Evolutionary conservation across 1,140 invertebrate genomes (phyloP).

Genomic region (Zaprionus ghesquierei): DNA sequence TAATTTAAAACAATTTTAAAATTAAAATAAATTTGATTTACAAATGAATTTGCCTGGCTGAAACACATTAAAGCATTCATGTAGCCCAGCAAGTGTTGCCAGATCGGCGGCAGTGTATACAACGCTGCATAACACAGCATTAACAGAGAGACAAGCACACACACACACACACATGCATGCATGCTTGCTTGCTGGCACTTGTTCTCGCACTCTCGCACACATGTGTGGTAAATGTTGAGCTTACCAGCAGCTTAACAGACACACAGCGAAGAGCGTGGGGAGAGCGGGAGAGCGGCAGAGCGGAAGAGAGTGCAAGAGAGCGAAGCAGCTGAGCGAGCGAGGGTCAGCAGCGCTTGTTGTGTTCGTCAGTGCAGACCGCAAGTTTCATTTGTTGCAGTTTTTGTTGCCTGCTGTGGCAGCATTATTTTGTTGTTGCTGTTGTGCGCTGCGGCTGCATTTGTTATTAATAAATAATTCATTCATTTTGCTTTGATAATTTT

Average conservation of each 20-base stretch:
- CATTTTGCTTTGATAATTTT: conserved; percentile 4
- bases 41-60: not conserved
- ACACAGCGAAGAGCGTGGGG: not conserved
- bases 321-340: not conserved
- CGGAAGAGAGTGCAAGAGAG: too few relatives aligned
- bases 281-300: not conserved
- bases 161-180: not conserved
- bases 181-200: too few relatives aligned
- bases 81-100: not conserved
- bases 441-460: conserved; percentile 15
- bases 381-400: conserved; percentile 11
- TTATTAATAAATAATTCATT: conserved; percentile 48
- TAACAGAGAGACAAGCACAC: not conserved
- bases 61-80: too few relatives aligned
- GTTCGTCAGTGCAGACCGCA: conserved; percentile 8
- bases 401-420: not conserved
- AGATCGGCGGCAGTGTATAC: not conserved
- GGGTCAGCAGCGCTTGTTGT: not conserved
- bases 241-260: conserved; percentile 18
- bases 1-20: not conserved
- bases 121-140: not conserved
- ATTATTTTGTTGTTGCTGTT: not conserved
- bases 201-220: not conserved
- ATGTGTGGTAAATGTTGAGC: conserved; percentile 1
- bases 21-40: not conserved